Base-by-base conservation (phyloP, 2,888 invertebrate genomes). In the Cistogaster globosa region DNA sequence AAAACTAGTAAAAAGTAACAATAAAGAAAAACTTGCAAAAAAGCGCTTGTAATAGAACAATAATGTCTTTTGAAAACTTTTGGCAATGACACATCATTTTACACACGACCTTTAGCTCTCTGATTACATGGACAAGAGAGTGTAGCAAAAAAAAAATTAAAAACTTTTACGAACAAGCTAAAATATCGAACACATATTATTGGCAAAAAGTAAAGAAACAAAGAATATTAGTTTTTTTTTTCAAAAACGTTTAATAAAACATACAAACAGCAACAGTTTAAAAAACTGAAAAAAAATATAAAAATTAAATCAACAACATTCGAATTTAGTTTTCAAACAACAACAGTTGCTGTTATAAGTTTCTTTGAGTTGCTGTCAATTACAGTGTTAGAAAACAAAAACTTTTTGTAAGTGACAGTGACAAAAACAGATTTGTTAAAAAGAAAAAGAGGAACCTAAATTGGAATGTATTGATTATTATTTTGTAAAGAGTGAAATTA, bases 61-160 rank as follows among this genome's bases (percentile, higher is more conserved):
- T 55, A 83, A 67, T 62, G 68, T 67, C 68, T 72, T 32, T 83
- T 67, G 32, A 8, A 32, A 72, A 83, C 83, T 68, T 77, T 77
- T 83, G 62, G 72, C 71, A 83, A 71, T 72, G 69, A 82, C 71
- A 82, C 82, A 67, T 67, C 72, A 55, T 72, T 77, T 67, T 32
- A 58, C 16, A 71, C 38, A 60, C 67, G 67, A 68, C 32, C 36
- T 26, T 12, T 12, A 3, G 11, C 42, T 42, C 42, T 42, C 42
- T 11, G 6, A 12, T 42, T 6, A 42, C 42, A 42, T 42, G 11
- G 42, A 42, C 42, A 42, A 42, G 11, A 12, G 42, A 12, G 12
- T 12, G 12, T 42, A 4, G 42, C n/a, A 11, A 38, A 9, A 42
- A 42, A 42, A 42, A 42, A 42, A 11, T 12, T 42, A 3, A 11